Evolutionary conservation across 2,888 invertebrate species (phyloP), one percentile per base, ranked within the genome.

Genomic region (Anoplius nigerrimus): DNA sequence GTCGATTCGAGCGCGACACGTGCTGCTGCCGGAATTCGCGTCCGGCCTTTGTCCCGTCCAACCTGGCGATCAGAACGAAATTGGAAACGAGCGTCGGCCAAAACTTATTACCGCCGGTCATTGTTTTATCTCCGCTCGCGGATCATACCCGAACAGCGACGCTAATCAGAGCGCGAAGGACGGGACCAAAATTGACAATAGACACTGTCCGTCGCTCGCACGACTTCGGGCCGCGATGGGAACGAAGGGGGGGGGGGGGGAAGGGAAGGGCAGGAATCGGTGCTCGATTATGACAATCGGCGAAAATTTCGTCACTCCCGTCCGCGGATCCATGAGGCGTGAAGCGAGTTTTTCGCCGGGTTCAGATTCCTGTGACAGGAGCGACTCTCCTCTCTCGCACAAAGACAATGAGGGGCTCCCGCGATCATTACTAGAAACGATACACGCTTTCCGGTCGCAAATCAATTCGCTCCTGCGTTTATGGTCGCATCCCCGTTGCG

Each of bases 341-440:
- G 72, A 74, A 73, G 66, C 58, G 20, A 57, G 24, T 63, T 65
- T 71, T 62, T 61, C 34, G n/a, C 20, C 66, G 53, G n/a, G n/a
- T 22, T 54, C 64, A 63, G 63, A 53, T 62, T 56, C n/a, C 48
- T 66, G 48, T 8, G 11, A 48, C 18, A 16, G 5, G 16, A 16
- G n/a, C 8, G 16, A 48, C n/a, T 4, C 48, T 48, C 48, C 48
- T 48, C 48, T 18, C 48, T 2, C 48, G 5, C 18, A 67, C 16
- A 16, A 48, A 48, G 48, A 48, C 48, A 48, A 48, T 48, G 48
- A 48, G 18, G 48, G 78, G n/a, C 74, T 69, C 77, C 71, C 75
- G 74, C 83, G 84, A 87, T 87, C 87, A 86, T 86, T 86, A 85
- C 83, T 78, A 84, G 86, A 82, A 86, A 86, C 86, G 87, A 86